Conservation (phyloP, 92 coral and sea anemone genomes). For the Bergia sp. region DNA sequence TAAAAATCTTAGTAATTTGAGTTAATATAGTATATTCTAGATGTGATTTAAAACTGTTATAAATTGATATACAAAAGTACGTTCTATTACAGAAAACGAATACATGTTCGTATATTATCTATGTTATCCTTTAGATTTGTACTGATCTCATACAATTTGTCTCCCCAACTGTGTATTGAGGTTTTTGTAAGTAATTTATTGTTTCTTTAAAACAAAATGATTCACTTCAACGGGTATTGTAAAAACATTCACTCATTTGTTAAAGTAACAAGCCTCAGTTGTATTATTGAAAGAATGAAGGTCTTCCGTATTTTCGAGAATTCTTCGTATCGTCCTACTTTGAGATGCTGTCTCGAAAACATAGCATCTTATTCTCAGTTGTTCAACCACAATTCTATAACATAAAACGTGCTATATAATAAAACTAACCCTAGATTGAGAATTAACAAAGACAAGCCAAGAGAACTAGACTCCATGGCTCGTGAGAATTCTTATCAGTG, state of each 20-base stretch:
- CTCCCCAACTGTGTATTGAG: not conserved
- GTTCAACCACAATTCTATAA: not conserved
- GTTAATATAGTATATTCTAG: not conserved
- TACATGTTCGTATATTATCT: too few relatives aligned
- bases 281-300: not conserved
- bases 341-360: not conserved
- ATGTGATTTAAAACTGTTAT: not conserved
- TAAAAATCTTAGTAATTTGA: too few relatives aligned
- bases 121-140: too few relatives aligned
- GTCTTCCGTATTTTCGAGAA: not conserved
- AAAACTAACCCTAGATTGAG: not conserved
- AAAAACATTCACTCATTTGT: too few relatives aligned
- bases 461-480: not conserved
- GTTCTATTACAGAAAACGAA: not conserved
- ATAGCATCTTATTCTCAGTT: not conserved
- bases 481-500: not conserved
- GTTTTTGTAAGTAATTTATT: not conserved
- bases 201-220: too few relatives aligned
- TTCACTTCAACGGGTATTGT: not conserved
- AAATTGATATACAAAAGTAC: too few relatives aligned
- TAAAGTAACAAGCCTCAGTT: not conserved
- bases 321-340: not conserved
- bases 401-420: too few relatives aligned
- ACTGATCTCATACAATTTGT: too few relatives aligned
- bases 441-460: not conserved